Evolutionary conservation across 2,113 vertebrate species (phyloP).

Genomic region (Acrocephalus kingi): DNA sequence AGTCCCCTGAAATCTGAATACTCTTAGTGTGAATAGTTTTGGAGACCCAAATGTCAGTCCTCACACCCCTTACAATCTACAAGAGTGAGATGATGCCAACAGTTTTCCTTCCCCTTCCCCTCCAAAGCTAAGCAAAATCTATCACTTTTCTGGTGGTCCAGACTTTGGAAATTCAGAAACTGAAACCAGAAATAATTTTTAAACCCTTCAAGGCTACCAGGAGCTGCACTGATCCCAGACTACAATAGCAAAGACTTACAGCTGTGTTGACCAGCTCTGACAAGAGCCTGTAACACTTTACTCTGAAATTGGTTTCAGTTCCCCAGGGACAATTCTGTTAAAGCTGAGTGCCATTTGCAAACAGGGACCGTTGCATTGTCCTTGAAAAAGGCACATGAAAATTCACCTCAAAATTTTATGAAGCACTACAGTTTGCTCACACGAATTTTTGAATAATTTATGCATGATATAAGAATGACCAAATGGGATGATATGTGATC

Average conservation of each 20-base stretch:
- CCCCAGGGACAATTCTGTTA: background rate
- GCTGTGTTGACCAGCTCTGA: background rate
- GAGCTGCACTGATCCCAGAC: background rate
- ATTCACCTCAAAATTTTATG: background rate
- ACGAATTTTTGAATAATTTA: background rate
- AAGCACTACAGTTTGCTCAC: background rate
- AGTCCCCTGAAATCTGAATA: background rate
- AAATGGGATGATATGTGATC: background rate
- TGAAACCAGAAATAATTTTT: background rate
- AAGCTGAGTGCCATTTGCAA: background rate
- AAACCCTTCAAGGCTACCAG: background rate
- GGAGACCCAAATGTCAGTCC: background rate
- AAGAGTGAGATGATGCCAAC: background rate
- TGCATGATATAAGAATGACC: background rate
- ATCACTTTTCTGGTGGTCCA: background rate
- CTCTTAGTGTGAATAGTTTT: background rate
- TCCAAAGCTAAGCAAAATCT: background rate
- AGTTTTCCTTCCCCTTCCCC: background rate
- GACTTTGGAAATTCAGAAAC: background rate
- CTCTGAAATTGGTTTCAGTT: slow-evolving; percentile 24
- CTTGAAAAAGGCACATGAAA: slow-evolving; percentile 10
- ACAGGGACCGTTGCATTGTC: background rate
- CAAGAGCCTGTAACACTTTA: background rate
- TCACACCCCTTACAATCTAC: background rate
- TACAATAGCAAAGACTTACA: background rate